Percentiles rank a stretch among this genome's conserved stretches.
Conservation (phyloP, 2,888 invertebrate species). For the Mythimna impura region DNA sequence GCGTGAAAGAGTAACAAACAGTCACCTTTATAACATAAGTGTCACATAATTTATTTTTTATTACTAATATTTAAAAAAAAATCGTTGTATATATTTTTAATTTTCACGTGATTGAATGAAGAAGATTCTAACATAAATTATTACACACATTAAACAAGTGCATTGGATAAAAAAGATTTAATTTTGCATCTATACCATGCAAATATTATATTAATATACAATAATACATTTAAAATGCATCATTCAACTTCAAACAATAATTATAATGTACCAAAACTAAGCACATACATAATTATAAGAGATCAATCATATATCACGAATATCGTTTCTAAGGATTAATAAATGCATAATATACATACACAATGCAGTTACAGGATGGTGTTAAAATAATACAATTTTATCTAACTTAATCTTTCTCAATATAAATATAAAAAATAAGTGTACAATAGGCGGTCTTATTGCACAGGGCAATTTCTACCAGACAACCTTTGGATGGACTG, state of each 20-base stretch:
- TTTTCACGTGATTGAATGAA: background rate
- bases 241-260: slow-evolving; percentile 37
- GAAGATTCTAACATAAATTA: background rate
- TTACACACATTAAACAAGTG: background rate
- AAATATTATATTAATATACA: slow-evolving; percentile 17
- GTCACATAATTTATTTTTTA: no score
- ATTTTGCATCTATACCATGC: background rate
- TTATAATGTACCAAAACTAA: slow-evolving; percentile 44
- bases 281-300: slow-evolving; percentile 51
- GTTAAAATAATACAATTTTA: no score
- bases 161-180: no score
- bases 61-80: no score
- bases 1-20: no score
- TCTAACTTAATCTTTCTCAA: no score
- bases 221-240: slow-evolving; percentile 23
- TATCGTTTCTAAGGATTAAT: slow-evolving; percentile 56
- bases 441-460: no score
- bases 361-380: slow-evolving; percentile 54
- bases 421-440: no score
- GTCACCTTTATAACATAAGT: no score
- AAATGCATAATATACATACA: slow-evolving; percentile 55
- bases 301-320: slow-evolving; percentile 63
- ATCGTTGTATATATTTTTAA: no score
- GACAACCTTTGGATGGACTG: no score
- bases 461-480: no score